These are phyloP conservation scores for Amphimedon queenslandica DNA, from an alignment of 37 sponge, comb jelly and placozoan genomes.

Conservation along the genomic window DNA sequence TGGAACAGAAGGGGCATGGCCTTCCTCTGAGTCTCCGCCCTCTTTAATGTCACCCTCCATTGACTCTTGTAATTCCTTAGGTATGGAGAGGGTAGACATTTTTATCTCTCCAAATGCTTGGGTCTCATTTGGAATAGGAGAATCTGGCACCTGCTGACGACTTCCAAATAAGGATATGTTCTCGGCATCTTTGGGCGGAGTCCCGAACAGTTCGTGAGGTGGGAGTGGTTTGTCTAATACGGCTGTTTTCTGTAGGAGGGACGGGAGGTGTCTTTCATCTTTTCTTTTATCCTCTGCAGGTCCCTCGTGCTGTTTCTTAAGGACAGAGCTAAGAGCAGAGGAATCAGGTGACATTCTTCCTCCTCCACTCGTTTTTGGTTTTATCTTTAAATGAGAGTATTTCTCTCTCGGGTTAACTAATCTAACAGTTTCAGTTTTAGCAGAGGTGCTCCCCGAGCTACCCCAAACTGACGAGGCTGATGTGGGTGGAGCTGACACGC, in stretches of 20 bases:
- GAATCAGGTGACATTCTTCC: neutral
- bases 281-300: neutral
- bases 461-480: neutral
- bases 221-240: conserved; percentile 51
- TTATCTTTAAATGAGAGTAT: conserved; percentile 57
- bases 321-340: neutral
- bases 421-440: neutral
- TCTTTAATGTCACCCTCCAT: neutral
- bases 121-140: neutral
- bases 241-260: conserved; percentile 35
- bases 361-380: conserved; percentile 7
- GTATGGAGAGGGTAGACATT: neutral
- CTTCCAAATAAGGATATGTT: conserved; percentile 19
- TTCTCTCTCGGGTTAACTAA: conserved; percentile 38
- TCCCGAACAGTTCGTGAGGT: conserved; percentile 49
- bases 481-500: too few species aligned
- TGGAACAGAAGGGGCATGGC: conserved; percentile 14
- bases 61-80: neutral
- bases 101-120: conserved; percentile 47
- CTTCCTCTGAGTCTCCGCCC: neutral
- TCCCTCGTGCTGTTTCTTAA: neutral
- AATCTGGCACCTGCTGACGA: neutral
- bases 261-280: conserved; percentile 32
- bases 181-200: neutral
- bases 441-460: neutral